Percentiles rank a stretch among this genome's conserved stretches.
phyloP scores from a whole-genome alignment of 2,113 vertebrate species.

The Xiphophorus couchianus region DNA sequence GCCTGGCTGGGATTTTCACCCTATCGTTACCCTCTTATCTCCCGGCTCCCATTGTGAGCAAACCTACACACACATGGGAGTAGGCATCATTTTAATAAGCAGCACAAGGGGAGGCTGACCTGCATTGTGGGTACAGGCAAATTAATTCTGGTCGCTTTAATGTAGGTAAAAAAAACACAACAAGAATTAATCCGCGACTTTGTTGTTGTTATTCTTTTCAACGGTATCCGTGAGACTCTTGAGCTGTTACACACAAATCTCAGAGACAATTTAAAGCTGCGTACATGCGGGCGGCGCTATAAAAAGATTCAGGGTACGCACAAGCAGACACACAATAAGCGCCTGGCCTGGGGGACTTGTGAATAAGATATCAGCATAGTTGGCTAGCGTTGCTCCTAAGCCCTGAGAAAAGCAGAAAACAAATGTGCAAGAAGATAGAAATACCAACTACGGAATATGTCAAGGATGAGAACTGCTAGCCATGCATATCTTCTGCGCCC shows the following conservation, averaged over 20 bases:
- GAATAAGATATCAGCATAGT: constrained; percentile 69
- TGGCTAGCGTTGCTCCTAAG: constrained; percentile 43
- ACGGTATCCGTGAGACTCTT: not conserved
- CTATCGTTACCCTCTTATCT: constrained; percentile 56
- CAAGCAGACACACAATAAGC: constrained; percentile 22
- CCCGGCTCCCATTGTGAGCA: constrained; percentile 45
- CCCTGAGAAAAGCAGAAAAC: constrained; percentile 44
- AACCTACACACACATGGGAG: constrained; percentile 45
- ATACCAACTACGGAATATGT: constrained; percentile 63
- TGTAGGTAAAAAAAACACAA: constrained; percentile 20
- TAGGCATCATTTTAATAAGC: constrained; percentile 59
- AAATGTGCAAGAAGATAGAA: constrained; percentile 62
- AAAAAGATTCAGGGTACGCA: constrained; percentile 12
- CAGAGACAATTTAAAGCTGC: constrained; percentile 13
- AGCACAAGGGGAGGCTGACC: constrained; percentile 48
- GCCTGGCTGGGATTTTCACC: constrained; percentile 44
- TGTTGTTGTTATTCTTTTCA: not conserved
- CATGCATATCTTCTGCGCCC: constrained; percentile 44
- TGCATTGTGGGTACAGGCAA: constrained; percentile 21
- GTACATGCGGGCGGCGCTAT: constrained; percentile 20
- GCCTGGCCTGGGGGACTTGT: constrained; percentile 40
- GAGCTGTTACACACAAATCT: constrained; percentile 8
- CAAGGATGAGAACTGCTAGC: constrained; percentile 64
- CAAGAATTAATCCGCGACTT: constrained; percentile 14
- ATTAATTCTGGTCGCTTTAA: constrained; percentile 46